Percentiles rank a stretch among this genome's conserved stretches.
Evolutionary conservation across 2,113 vertebrate genomes (phyloP).

Genomic region (Phaethon lepturus): DNA sequence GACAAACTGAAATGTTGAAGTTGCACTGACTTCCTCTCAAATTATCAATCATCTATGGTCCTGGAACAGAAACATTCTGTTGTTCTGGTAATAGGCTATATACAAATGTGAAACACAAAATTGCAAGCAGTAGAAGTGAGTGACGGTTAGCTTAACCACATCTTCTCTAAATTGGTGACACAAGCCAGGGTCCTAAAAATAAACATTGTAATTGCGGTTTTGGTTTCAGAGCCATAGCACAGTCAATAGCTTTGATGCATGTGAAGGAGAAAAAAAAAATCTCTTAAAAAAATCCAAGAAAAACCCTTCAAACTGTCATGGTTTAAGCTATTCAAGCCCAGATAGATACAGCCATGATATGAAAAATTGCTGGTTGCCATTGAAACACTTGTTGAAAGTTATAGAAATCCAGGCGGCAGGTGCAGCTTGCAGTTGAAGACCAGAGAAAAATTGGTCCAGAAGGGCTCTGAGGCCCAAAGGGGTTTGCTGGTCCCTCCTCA

Average conservation of each 20-base stretch:
- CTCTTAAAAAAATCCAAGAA: neutral
- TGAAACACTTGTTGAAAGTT: neutral
- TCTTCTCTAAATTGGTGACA: constrained; percentile 72
- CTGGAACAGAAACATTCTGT: constrained; percentile 2
- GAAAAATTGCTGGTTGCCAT: neutral
- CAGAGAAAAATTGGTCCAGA: neutral
- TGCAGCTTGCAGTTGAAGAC: neutral
- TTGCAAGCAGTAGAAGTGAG: constrained; percentile 37
- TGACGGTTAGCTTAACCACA: constrained; percentile 71
- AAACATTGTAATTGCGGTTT: constrained; percentile 69
- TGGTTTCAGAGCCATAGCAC: constrained; percentile 29
- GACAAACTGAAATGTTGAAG: neutral
- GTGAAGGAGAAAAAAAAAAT: neutral
- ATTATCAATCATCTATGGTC: neutral
- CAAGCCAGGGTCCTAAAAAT: constrained; percentile 66
- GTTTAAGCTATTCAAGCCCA: neutral
- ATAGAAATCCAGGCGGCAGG: neutral
- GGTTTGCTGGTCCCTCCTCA: neutral
- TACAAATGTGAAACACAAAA: constrained; percentile 22
- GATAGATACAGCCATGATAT: neutral
- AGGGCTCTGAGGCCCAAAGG: neutral
- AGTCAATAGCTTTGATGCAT: constrained; percentile 23
- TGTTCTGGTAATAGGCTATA: constrained; percentile 29
- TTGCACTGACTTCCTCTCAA: neutral
- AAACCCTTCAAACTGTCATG: neutral